A percentile compares a stretch with the other conserved stretches of the same genome.
Evolutionary conservation across 2,888 invertebrate species (phyloP).

Genomic region (Diarsia dahlii): DNA sequence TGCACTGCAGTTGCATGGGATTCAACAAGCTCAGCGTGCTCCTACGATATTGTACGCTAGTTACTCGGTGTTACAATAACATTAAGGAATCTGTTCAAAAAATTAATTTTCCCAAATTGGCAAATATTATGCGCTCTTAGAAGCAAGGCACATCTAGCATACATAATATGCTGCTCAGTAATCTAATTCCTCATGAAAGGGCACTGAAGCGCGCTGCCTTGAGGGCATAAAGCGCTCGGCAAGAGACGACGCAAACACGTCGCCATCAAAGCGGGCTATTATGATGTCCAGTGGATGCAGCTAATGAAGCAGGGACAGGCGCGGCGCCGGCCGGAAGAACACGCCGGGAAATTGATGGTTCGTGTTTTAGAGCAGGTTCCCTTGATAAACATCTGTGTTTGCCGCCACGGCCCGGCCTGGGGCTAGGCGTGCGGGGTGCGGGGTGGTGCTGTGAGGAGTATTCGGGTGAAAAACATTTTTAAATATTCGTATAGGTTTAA

Average conservation of each 20-base stretch:
- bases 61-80: no score
- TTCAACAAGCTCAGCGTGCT: no score
- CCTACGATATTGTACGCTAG: no score
- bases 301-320: slow-evolving; percentile 7
- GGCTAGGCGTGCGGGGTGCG: background rate
- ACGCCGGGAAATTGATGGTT: background rate
- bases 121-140: background rate
- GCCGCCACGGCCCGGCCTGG: background rate
- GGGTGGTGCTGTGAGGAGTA: no score
- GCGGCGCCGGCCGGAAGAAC: background rate
- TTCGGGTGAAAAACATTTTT: background rate
- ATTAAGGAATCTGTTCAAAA: no score
- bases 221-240: background rate
- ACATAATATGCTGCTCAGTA: background rate
- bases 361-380: slow-evolving; percentile 1
- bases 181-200: slow-evolving; percentile 7
- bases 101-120: no score
- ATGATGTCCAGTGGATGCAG: background rate
- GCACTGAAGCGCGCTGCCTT: background rate
- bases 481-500: background rate
- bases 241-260: background rate
- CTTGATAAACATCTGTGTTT: slow-evolving; percentile 17
- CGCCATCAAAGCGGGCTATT: background rate
- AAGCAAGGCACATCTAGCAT: background rate
- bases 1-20: no score